phyloP scores from a whole-genome alignment of 2,113 vertebrate genomes.

The Helogale parvula region DNA sequence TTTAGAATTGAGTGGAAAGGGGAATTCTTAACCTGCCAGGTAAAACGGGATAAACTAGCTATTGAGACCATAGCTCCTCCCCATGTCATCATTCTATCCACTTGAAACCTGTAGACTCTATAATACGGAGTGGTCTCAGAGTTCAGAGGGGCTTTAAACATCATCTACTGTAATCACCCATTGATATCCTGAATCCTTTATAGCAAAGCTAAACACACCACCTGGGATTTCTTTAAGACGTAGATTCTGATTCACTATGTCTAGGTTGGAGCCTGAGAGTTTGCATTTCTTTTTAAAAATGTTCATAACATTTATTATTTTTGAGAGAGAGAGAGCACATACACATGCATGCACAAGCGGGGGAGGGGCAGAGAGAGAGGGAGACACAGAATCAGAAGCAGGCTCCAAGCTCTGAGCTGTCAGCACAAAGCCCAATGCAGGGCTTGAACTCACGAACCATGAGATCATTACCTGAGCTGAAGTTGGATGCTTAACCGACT shows the following conservation, averaged over 20 bases:
- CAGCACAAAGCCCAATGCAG: too few relatives aligned
- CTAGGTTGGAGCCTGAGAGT: neutral
- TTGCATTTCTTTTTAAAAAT: neutral
- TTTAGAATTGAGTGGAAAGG: neutral
- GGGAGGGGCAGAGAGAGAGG: too few relatives aligned
- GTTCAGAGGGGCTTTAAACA: neutral
- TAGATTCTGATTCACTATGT: neutral
- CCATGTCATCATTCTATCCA: neutral
- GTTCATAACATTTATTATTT: too few relatives aligned
- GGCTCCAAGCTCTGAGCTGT: too few relatives aligned
- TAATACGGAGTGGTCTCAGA: neutral
- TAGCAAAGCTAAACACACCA: neutral
- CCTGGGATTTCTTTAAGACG: neutral
- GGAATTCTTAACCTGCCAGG: neutral
- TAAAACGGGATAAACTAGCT: neutral
- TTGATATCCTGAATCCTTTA: neutral
- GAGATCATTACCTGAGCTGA: too few relatives aligned
- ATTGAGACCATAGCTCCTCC: neutral
- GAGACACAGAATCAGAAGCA: too few relatives aligned
- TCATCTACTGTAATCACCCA: neutral
- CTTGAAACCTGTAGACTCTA: neutral
- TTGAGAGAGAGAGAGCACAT: too few relatives aligned
- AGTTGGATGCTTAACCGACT: too few relatives aligned
- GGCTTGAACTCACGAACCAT: too few relatives aligned
- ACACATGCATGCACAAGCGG: too few relatives aligned